Evolutionary conservation across 2,888 invertebrate genomes (phyloP), one percentile per base, ranked within the genome.

Genomic region (Gandaritis pyraliata): DNA sequence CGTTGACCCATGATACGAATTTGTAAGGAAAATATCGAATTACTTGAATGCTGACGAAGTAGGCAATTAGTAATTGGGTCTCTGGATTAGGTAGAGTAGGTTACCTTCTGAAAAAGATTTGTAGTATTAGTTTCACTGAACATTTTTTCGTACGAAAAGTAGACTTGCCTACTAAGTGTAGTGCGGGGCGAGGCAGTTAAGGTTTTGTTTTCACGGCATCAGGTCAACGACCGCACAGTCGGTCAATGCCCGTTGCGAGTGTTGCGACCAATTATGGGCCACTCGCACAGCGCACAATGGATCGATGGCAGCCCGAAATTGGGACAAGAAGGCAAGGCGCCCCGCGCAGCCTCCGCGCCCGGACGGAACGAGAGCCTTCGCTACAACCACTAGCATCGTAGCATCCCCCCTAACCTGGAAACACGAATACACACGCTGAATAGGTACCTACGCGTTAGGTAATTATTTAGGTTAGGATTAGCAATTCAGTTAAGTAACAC

Each of bases 201-300:
- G 90, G 88, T 90, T 89, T 89, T 90, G 88, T 88, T 92, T 92
- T 91, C 89, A 88, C 86, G 85, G 81, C 75, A 79, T 75, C 76
- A 73, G 89, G 88, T 90, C 90, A 81, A 77, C 78, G 90, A 86
- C 90, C 90, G 86, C 77, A 71, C 83, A 86, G 86, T 78, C 92
- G 92, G 92, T 92, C 90, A 90, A 80, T 91, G 92, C 86, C 90
- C 90, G 87, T 87, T 87, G 86, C 87, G 87, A 88, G 90, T 90
- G 87, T 87, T 87, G 86, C 87, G 87, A 88, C 91, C 91, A 92
- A 92, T 92, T 91, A 92, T 91, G 92, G 90, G 91, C 90, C 91
- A 92, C 90, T 92, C 90, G 91, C 85, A 90, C 90, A 89, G 83
- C 89, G 87, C 86, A 92, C 92, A 92, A 92, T 92, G 91, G 92